Evolutionary conservation across 2,888 invertebrate species (phyloP).

Genomic region (Drosophila differens): DNA sequence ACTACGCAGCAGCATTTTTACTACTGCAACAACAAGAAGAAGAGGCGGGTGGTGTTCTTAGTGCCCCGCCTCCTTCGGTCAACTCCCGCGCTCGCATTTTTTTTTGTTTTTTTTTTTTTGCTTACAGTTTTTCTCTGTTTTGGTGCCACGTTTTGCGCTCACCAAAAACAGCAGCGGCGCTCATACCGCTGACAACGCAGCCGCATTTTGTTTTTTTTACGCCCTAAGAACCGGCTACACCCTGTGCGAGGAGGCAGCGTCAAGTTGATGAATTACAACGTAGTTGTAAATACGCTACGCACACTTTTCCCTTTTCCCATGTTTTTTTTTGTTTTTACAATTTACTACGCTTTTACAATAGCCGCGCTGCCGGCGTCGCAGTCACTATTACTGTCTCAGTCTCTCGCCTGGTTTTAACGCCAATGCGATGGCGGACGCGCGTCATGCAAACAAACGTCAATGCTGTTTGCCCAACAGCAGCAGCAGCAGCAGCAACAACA

Average conservation of each 20-base stretch:
- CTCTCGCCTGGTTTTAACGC: constrained; percentile 17
- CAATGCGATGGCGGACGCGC: constrained; percentile 32
- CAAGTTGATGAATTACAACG: constrained; percentile 72
- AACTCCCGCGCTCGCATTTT: constrained; percentile 17
- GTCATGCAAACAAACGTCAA: constrained; percentile 73
- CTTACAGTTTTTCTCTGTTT: constrained; percentile 44
- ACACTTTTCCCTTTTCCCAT: constrained; percentile 19
- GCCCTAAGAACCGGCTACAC: constrained; percentile 40
- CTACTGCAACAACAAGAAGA: constrained; percentile 52
- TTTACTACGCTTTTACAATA: constrained; percentile 70
- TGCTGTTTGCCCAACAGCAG: constrained; percentile 42
- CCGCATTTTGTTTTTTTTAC: constrained; percentile 64
- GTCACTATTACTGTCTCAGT: constrained; percentile 16
- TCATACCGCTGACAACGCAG: constrained; percentile 64
- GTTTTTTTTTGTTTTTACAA: constrained; percentile 22
- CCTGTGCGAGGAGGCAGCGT: constrained; percentile 32
- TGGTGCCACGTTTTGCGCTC: constrained; percentile 60
- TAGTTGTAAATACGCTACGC: constrained; percentile 57
- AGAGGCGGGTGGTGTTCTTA: constrained; percentile 34
- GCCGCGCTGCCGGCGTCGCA: constrained; percentile 29
- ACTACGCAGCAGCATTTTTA: constrained; percentile 74
- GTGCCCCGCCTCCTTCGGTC: constrained; percentile 20
- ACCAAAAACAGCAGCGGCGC: constrained; percentile 15
- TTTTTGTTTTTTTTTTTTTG: constrained; percentile 1
- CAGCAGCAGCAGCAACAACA: constrained; percentile 28